Evolutionary conservation across 92 coral and sea anemone genomes (phyloP), one percentile per base, ranked within the genome.

Genomic region (Anthopleura xanthogrammica): DNA sequence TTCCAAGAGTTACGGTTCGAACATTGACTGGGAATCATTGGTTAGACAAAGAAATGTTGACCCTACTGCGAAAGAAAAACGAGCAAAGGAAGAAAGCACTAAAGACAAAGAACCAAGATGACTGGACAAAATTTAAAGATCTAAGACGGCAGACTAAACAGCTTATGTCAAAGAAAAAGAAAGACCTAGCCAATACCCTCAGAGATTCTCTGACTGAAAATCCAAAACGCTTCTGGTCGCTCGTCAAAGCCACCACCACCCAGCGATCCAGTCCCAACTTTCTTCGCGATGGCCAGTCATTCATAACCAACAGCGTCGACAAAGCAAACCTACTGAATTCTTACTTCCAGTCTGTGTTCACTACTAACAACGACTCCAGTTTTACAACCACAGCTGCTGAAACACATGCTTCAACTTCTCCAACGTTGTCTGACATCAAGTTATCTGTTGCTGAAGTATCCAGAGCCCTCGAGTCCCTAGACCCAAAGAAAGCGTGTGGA

Each of bases 401-500:
- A 79, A 58, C 65, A 58, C 65, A 12, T n/a, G n/a, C n/a, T n/a
- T n/a, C n/a, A 58, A 14, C 65, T 58, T 58, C 65, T 58, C 19
- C 65, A 58, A 12, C n/a, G 65, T 19, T 58, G 65, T 58, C 65
- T 58, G 65, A 58, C 52, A 48, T 48, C 52, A 48, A 48, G 52
- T 48, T 48, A 9, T 48, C 52, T 48, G 52, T 48, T 48, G 52
- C 52, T 48, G 52, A 48, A 48, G 52, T 48, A 48, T 48, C 52
- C 52, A 48, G 52, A 48, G 52, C 52, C 52, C 52, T 48, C 52
- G 52, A 48, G 52, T 48, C 52, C 52, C 52, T 48, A 48, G 92
- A 91, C 56, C 92, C 88, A 17, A 88, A 89, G 22, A 91, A 91
- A 60, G 91, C 91, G 20, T 90, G 89, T 48, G 91, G 89, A 17